Evolutionary conservation across 1,140 invertebrate species (phyloP).

Genomic region (Adelges cooleyi): DNA sequence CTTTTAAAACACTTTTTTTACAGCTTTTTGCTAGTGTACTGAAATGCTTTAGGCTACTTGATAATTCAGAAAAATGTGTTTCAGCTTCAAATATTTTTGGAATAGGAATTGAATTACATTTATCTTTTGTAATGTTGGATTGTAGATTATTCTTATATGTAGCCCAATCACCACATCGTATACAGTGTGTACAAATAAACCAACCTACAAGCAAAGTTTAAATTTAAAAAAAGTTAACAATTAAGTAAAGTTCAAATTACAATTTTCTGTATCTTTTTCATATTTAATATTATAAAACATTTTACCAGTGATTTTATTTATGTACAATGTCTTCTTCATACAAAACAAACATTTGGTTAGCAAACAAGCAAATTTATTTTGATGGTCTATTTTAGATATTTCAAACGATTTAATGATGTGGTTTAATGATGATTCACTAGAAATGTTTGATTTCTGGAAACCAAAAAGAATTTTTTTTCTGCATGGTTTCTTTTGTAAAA

Average conservation of each 20-base stretch:
- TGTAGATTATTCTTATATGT: background rate
- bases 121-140: background rate
- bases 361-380: conserved; percentile 18
- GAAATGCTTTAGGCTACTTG: background rate
- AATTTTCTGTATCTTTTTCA: background rate
- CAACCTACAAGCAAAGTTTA: conserved; percentile 1
- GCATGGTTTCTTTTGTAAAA: background rate
- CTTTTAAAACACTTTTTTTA: conserved; percentile 25
- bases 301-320: conserved; percentile 21
- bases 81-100: conserved; percentile 18
- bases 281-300: background rate
- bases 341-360: background rate
- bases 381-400: background rate
- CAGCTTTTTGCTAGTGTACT: background rate
- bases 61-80: background rate
- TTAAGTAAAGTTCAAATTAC: background rate
- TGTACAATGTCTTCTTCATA: background rate
- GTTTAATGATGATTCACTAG: background rate
- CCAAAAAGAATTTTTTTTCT: background rate
- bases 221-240: background rate
- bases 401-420: background rate
- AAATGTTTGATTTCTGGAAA: background rate
- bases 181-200: conserved; percentile 22
- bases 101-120: background rate
- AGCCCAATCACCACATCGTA: conserved; percentile 3